A percentile compares a stretch with the other conserved stretches of the same genome.
phyloP scores from a whole-genome alignment of 2,113 vertebrate genomes.

The Ammospiza nelsoni region DNA sequence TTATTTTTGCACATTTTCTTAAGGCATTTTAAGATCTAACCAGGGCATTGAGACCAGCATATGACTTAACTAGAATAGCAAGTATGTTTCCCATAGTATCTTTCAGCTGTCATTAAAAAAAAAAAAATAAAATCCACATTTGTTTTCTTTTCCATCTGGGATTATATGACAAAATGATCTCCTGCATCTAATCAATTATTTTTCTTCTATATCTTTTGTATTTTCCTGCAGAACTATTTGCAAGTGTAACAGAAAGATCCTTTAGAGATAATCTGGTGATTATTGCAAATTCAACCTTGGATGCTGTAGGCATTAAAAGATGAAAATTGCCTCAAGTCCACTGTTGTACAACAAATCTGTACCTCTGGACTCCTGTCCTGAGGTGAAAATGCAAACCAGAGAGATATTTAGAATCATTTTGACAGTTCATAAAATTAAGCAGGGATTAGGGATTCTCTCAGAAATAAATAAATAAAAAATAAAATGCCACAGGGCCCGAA shows the following conservation, averaged over 20 bases:
- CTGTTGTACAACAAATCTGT: constrained; percentile 70
- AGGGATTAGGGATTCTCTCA: constrained; percentile 78
- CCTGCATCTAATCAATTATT: constrained; percentile 74
- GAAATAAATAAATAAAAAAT: constrained; percentile 65
- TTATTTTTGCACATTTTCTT: background rate
- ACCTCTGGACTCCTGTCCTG: constrained; percentile 78
- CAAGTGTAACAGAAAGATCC: constrained; percentile 73
- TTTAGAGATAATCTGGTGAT: constrained; percentile 82
- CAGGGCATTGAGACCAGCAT: background rate
- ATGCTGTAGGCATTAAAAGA: constrained; percentile 73
- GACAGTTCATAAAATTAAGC: constrained; percentile 83
- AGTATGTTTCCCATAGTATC: background rate
- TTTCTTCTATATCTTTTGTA: constrained; percentile 64
- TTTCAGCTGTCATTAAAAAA: constrained; percentile 43
- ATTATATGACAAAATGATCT: constrained; percentile 72
- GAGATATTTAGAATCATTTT: constrained; percentile 80
- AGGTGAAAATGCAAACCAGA: constrained; percentile 81
- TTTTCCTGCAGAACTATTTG: constrained; percentile 77
- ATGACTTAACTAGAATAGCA: background rate
- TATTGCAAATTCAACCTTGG: constrained; percentile 72
- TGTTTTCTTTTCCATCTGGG: constrained; percentile 69
- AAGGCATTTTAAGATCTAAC: background rate
- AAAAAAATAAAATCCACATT: constrained; percentile 42
- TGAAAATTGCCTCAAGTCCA: constrained; percentile 81
- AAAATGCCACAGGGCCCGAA: constrained; percentile 70